Conservation (phyloP, 2,888 invertebrate genomes). For the Yponomeuta malinellus region DNA sequence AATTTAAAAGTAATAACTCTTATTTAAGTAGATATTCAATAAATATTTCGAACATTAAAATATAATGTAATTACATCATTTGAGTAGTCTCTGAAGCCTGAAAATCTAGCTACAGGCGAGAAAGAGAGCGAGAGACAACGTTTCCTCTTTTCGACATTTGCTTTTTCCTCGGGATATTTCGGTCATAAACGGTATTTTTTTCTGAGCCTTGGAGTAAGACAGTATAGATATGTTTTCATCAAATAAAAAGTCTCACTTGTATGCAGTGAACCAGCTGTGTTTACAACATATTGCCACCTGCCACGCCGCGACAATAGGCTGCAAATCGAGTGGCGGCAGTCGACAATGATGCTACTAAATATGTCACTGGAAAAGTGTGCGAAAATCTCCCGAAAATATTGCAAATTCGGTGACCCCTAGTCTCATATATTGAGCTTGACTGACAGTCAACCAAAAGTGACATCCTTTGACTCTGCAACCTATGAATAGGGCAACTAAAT, state of each 20-base stretch:
- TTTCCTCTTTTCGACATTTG: no score
- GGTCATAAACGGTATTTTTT: no score
- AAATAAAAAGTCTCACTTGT: neutral
- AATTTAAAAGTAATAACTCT: no score
- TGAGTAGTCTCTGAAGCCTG: no score
- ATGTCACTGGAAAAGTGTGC: conserved; percentile 10
- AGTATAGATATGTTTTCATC: no score
- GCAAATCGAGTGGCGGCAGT: conserved; percentile 10
- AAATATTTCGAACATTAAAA: no score
- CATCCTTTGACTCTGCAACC: neutral
- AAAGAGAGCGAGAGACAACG: no score
- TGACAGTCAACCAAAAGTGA: neutral
- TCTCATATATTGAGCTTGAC: neutral
- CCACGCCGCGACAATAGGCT: conserved; percentile 5
- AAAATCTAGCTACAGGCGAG: no score
- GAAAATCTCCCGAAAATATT: neutral
- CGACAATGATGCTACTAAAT: conserved; percentile 9
- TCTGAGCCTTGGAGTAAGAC: no score
- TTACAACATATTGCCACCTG: neutral
- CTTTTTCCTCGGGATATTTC: no score
- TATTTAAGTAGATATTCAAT: no score
- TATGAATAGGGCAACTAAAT: neutral
- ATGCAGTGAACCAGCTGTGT: neutral
- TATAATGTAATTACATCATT: no score
- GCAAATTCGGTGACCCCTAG: neutral